Base-by-base conservation (phyloP, 2,888 invertebrate genomes). In the Rotaria macrura region DNA sequence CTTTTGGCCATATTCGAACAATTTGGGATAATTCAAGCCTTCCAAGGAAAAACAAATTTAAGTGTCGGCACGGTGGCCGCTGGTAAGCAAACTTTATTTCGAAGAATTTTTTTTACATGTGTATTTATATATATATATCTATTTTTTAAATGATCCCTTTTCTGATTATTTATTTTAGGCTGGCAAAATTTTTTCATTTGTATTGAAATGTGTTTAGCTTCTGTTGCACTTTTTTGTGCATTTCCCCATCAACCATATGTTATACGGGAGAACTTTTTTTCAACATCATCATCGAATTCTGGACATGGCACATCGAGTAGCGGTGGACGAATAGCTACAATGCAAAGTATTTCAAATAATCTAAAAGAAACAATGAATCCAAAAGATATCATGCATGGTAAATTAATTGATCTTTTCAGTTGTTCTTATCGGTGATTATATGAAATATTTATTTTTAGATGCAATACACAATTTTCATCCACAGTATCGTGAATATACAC, bases 151-250 rank as follows among this genome's bases (percentile, higher is more conserved):
- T n/a, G n/a, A n/a, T n/a, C n/a, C n/a, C n/a, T n/a, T n/a, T n/a
- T n/a, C n/a, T n/a, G n/a, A n/a, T n/a, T 52, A 52, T 52, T 52
- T 52, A 52, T 5, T 52, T 23, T 14, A 79, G 79, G 98, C 87
- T 99, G 97, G 93, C 99, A 99, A 92, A 99, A 99, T 93, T 98
- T 99, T 92, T 94, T 99, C 89, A 97, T 99, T 91, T 99, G 98
- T 91, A 95, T 98, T 90, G 98, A 99, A 93, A 99, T 99, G 99
- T 93, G 98, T 89, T 95, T 96, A 89, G 99, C 99, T 54, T 95
- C 97, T 72, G 93, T 99, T 85, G 97, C 98, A 52, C 93, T 99
- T 89, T 94, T 97, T 88, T 97, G 96, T 92, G 99, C 98, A 38
- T 99, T 99, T 93, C 97, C 97, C 2, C 91, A 90, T 85, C 88